These are phyloP conservation scores for Ptychoptera contaminata DNA, from an alignment of 2,888 invertebrate species.

Conservation along the genomic window DNA sequence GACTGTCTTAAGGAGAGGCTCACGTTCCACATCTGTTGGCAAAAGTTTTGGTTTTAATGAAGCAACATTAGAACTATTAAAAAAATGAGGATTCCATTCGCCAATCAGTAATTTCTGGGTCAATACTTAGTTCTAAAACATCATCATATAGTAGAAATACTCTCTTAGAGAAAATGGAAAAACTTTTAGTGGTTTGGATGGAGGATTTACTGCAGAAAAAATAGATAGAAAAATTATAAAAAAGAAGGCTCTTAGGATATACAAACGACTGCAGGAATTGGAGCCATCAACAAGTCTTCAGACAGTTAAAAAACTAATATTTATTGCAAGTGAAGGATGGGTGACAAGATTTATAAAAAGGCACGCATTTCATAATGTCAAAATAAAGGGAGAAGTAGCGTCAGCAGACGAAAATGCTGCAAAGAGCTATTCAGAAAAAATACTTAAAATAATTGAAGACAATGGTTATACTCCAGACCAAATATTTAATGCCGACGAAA, in stretches of 20 bases:
- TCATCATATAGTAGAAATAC: no score
- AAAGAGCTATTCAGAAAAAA: conserved; percentile 9
- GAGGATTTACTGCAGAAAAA: no score
- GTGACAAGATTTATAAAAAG: conserved; percentile 6
- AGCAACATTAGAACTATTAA: no score
- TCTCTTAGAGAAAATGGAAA: no score
- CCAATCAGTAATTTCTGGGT: no score
- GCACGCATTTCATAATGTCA: conserved; percentile 6
- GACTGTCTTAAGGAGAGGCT: no score
- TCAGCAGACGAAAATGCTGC: conserved; percentile 11
- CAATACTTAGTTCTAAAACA: no score
- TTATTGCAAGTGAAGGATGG: conserved; percentile 6
- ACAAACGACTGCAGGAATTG: conserved; percentile 5
- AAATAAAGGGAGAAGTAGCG: conserved; percentile 10
- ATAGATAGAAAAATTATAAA: conserved; percentile 9
- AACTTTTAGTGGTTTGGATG: no score
- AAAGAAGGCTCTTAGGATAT: conserved; percentile 8
- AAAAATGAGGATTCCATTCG: no score
- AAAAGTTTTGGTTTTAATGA: no score
- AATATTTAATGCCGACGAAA: conserved; percentile 14
- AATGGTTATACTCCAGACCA: conserved; percentile 12
- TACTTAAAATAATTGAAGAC: conserved; percentile 10
- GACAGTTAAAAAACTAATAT: conserved; percentile 5
- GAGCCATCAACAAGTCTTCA: conserved; percentile 7
- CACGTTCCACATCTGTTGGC: no score